phyloP scores from a whole-genome alignment of 2,113 vertebrate genomes.

The Trematocara marginatum region DNA sequence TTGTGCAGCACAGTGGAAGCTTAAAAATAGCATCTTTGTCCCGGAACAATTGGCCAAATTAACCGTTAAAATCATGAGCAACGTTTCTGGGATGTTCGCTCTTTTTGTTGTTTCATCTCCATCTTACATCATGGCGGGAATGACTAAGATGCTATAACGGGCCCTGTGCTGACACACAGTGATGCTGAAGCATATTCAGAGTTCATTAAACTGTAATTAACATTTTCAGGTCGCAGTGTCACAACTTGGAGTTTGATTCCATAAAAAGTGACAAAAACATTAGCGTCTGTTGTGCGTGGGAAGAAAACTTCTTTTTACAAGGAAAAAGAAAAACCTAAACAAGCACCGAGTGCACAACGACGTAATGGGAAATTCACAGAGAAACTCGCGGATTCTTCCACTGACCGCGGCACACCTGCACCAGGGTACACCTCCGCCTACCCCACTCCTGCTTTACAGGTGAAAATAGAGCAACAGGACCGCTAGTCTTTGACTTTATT shows the following conservation, averaged over 20 bases:
- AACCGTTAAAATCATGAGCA: neutral
- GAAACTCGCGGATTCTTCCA: no score
- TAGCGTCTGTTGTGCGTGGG: no score
- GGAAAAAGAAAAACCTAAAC: no score
- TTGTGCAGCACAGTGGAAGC: rapidly evolving
- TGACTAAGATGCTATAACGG: neutral
- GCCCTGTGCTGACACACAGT: neutral
- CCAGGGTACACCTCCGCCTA: no score
- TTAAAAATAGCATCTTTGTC: neutral
- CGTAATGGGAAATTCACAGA: no score
- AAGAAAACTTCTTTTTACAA: no score
- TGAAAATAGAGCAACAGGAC: no score
- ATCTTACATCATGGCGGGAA: rapidly evolving
- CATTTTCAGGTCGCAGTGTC: neutral
- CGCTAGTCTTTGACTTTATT: no score
- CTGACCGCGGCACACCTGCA: no score
- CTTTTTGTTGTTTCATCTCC: neutral
- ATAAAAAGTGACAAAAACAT: no score
- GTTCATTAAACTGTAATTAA: neutral
- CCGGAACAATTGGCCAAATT: rapidly evolving
- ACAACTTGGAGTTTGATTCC: neutral
- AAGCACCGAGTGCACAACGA: no score
- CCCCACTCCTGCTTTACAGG: no score
- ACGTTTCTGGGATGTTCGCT: rapidly evolving
- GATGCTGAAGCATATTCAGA: neutral